Evolutionary conservation across 2,113 vertebrate species (phyloP).

Genomic region (Corythornis vintsioides): DNA sequence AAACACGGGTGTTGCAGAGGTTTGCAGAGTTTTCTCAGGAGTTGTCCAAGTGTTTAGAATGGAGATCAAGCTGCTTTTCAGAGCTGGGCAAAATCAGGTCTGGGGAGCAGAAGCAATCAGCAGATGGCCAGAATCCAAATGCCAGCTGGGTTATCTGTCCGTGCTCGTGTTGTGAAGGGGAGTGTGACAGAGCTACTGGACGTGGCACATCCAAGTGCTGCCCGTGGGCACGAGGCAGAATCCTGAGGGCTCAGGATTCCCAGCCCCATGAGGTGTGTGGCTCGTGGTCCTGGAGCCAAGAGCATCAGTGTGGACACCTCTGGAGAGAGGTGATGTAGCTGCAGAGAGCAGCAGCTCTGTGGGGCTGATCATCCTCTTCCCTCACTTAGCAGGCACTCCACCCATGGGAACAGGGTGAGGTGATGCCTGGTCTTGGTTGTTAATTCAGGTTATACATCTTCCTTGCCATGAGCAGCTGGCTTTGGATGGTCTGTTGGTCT

Average conservation of each 20-base stretch:
- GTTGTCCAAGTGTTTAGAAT: not conserved
- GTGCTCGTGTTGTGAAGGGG: accelerated
- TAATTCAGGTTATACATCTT: not conserved
- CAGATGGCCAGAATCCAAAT: not conserved
- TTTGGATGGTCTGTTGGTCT: not conserved
- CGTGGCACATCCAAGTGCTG: accelerated
- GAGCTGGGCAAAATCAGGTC: not conserved
- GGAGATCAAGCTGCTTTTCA: not conserved
- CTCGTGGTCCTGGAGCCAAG: not conserved
- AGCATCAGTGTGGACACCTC: not conserved
- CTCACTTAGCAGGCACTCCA: not conserved
- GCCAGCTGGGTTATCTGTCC: not conserved
- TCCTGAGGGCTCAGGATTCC: not conserved
- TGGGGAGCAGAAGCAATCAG: not conserved
- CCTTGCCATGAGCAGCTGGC: accelerated
- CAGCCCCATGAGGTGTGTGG: not conserved
- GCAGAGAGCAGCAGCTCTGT: not conserved
- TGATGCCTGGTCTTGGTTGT: not conserved
- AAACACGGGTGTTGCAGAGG: not conserved
- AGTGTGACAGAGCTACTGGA: not conserved
- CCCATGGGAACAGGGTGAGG: not conserved
- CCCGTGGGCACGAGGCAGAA: accelerated
- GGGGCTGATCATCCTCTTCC: accelerated
- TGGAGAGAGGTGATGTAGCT: not conserved
- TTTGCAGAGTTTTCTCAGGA: not conserved